A percentile compares a stretch with the other conserved stretches of the same genome.
These are phyloP conservation scores for Amyelois transitella DNA, from an alignment of 1,140 invertebrate genomes.

Conservation along the genomic window DNA sequence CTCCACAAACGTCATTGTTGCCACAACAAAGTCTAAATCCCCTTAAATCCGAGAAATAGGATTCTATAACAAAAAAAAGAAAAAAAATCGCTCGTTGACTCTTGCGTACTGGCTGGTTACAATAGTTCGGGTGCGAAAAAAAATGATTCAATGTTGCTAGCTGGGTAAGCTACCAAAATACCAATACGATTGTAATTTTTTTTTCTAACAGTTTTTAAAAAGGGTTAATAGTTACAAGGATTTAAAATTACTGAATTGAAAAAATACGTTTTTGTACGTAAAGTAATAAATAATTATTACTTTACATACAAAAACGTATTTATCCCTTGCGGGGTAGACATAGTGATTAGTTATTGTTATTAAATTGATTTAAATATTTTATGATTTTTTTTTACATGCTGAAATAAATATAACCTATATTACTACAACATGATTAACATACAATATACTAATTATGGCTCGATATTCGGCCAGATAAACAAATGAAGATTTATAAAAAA, in stretches of 20 bases:
- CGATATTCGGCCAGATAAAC: no score
- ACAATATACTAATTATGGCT: no score
- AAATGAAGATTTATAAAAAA: no score
- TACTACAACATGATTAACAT: no score
- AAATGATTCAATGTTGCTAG: slow-evolving; percentile 35
- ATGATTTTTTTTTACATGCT: not conserved
- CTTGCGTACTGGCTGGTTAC: slow-evolving; percentile 38
- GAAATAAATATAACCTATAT: not conserved
- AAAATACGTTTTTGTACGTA: slow-evolving; percentile 13
- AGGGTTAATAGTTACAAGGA: slow-evolving; percentile 27
- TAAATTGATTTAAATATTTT: not conserved
- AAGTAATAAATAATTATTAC: no score
- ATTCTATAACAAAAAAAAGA: slow-evolving; percentile 52
- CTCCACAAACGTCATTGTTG: slow-evolving; percentile 67
- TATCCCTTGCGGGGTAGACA: no score
- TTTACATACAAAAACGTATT: slow-evolving; percentile 15
- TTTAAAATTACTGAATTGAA: not conserved
- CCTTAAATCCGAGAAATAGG: slow-evolving; percentile 72
- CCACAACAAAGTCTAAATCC: slow-evolving; percentile 72
- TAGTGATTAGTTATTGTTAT: not conserved
- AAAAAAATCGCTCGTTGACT: slow-evolving; percentile 65
- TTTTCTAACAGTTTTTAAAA: slow-evolving; percentile 28
- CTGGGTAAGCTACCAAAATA: slow-evolving; percentile 58
- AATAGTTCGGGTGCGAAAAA: slow-evolving; percentile 41
- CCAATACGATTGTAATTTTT: slow-evolving; percentile 55